phyloP scores from a whole-genome alignment of 2,113 vertebrate genomes.

The Delphinapterus leucas region DNA sequence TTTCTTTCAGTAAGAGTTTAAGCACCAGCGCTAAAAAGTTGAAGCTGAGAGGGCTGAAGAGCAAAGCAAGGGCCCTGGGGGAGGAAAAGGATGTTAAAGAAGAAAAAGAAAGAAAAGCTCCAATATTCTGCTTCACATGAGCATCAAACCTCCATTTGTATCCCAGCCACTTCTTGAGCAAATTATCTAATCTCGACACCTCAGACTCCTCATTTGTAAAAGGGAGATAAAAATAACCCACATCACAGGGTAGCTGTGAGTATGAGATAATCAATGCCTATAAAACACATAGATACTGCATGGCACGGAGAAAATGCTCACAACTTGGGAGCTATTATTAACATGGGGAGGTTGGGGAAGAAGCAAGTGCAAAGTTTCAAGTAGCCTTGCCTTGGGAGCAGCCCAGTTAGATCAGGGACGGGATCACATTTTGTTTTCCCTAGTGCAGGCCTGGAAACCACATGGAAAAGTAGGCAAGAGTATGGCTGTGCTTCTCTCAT shows the following conservation, averaged over 20 bases:
- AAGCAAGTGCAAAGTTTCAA: not conserved
- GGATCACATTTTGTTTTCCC: not conserved
- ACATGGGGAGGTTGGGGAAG: not conserved
- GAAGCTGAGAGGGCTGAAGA: not conserved
- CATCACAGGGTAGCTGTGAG: not conserved
- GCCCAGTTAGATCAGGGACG: not conserved
- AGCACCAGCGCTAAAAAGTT: not conserved
- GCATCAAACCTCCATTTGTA: not conserved
- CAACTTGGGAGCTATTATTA: not conserved
- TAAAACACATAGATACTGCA: not conserved
- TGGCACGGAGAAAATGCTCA: not conserved
- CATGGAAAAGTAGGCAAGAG: not conserved
- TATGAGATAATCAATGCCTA: not conserved
- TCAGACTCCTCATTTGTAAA: not conserved
- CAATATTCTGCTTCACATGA: not conserved
- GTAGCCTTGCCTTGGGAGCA: not conserved
- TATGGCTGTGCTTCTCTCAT: not conserved
- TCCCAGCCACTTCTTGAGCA: not conserved
- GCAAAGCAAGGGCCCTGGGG: not conserved
- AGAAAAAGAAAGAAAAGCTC: not conserved
- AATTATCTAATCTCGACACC: not conserved
- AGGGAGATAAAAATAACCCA: not conserved
- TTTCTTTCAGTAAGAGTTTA: not conserved
- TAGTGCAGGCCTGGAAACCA: not conserved
- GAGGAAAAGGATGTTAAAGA: not conserved